Evolutionary conservation across 2,888 invertebrate species (phyloP).

Genomic region (Cantharis nigra): DNA sequence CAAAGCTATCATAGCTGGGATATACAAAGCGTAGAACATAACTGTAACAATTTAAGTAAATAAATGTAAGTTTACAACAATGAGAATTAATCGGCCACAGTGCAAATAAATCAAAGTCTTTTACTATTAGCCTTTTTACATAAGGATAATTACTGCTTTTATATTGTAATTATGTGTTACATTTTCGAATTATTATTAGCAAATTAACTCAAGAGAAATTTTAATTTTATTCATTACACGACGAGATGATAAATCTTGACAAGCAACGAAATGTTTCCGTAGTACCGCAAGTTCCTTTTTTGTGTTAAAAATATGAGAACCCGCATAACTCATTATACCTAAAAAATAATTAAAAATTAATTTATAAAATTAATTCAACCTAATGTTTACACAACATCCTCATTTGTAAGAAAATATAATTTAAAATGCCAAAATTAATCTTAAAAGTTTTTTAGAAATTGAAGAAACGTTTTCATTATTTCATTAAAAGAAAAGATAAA

Average conservation of each 20-base stretch:
- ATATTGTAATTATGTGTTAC: slow-evolving; percentile 14
- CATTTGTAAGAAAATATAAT: slow-evolving; percentile 7
- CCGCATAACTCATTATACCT: background rate
- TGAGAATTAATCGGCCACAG: slow-evolving; percentile 7
- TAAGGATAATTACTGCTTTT: slow-evolving; percentile 12
- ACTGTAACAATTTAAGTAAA: slow-evolving; percentile 14
- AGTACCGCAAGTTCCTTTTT: background rate
- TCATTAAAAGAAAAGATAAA: slow-evolving; percentile 13
- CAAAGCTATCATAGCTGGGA: slow-evolving; percentile 8
- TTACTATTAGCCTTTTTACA: slow-evolving; percentile 6
- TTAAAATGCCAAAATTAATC: background rate
- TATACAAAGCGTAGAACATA: slow-evolving; percentile 3
- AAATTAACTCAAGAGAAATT: background rate
- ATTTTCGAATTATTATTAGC: slow-evolving; percentile 10
- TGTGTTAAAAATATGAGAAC: slow-evolving; percentile 10
- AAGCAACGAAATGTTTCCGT: background rate
- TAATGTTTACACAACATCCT: slow-evolving; percentile 14
- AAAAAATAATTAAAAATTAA: slow-evolving; percentile 11
- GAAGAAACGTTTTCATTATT: slow-evolving; percentile 9
- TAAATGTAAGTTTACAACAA: slow-evolving; percentile 9
- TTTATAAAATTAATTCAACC: slow-evolving; percentile 11
- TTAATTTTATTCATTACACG: slow-evolving; percentile 2
- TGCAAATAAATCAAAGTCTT: slow-evolving; percentile 10
- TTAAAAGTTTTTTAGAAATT: slow-evolving; percentile 1
- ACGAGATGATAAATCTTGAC: background rate